Conservation (phyloP, 2,113 vertebrate species). For the Nipponia nippon region DNA sequence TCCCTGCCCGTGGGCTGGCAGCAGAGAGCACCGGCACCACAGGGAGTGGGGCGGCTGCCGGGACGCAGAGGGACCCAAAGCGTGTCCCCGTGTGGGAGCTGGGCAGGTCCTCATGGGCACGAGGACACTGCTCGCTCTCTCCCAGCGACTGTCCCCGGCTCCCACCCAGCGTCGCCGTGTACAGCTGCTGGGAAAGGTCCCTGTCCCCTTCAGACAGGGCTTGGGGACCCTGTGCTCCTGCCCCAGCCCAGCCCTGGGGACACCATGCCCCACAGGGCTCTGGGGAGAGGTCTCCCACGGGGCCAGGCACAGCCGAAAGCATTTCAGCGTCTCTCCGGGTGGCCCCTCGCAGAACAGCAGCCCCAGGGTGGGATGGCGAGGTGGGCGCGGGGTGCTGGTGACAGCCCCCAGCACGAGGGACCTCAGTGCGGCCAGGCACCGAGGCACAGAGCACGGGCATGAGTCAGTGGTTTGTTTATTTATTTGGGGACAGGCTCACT, state of each 20-base stretch:
- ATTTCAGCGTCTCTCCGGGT: neutral
- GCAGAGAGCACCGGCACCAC: neutral
- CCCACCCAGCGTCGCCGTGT: neutral
- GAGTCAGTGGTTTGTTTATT: constrained; percentile 10
- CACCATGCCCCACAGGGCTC: neutral
- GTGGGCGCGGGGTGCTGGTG: neutral
- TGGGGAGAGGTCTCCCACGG: neutral
- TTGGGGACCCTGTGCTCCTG: neutral
- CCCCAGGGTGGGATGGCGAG: rapidly evolving
- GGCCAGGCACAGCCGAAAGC: neutral
- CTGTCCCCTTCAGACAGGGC: neutral
- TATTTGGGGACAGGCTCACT: constrained; percentile 34
- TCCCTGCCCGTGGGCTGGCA: neutral
- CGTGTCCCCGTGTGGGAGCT: rapidly evolving
- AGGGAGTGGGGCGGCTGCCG: rapidly evolving
- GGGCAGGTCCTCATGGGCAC: neutral
- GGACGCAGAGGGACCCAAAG: rapidly evolving
- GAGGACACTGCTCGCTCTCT: neutral
- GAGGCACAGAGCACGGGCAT: neutral
- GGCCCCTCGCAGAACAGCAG: neutral
- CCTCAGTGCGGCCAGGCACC: rapidly evolving
- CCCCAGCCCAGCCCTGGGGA: neutral
- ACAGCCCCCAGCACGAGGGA: neutral
- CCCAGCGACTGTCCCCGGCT: neutral
- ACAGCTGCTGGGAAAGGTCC: neutral